Evolutionary conservation across 2,888 invertebrate species (phyloP), one percentile per base, ranked within the genome.

Genomic region (Leptinotarsa haldemani): DNA sequence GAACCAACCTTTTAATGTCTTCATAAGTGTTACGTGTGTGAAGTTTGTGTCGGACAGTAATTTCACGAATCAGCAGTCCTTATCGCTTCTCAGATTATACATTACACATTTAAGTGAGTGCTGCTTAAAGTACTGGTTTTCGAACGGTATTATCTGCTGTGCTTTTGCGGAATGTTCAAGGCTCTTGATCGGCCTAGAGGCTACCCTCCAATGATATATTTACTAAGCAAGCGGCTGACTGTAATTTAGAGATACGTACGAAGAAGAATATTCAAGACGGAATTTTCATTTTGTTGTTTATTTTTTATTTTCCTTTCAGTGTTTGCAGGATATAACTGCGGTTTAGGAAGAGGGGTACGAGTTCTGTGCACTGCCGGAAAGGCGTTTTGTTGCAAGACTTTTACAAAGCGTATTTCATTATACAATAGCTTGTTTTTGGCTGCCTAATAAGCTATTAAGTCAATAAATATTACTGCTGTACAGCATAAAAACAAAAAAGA

Each of bases 1-100:
- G 56, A 58, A 47, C 56, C 68, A 58, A 58, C 68, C 68, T 68
- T 46, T 68, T 68, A 68, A 68, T 68, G 68, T 68, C 68, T 68
- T 68, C 46, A 58, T 68, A 58, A 68, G 68, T 68, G 68, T 68
- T 58, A 68, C 56, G 68, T 56, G 68, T 56, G 56, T 30, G 53
- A 68, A 67, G 68, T 68, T 68, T 12, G 56, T 68, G 56, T 68
- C 68, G 68, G 56, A 15, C 56, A 68, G 68, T 47, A 68, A 68
- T 47, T 68, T 68, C 18, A 18, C 20, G 68, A 68, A 56, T 58
- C 68, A 58, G 68, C 68, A 68, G 68, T 56, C 25, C 53, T 68
- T 68, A 68, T 68, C 68, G 68, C 47, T 46, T 16, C 40, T 67
- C 67, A 53, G 67, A 53, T 40, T 53, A 67, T 67, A 67, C 67